Base-by-base conservation (phyloP, 2,113 vertebrate genomes). In the Otus sunia region DNA sequence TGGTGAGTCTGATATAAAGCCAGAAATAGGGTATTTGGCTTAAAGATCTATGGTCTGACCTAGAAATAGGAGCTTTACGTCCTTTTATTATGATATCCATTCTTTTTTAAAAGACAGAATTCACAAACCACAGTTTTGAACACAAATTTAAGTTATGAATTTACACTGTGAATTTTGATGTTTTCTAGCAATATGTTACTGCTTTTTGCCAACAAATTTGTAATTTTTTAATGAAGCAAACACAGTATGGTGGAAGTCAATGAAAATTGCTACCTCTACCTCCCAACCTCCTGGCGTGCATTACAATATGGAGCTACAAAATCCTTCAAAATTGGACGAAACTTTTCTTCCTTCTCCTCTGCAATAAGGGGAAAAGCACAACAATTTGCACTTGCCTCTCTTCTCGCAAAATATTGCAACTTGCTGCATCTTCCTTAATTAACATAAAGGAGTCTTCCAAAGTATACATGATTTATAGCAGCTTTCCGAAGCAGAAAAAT, bases 171-270 rank as follows among this genome's bases (percentile, higher is more conserved):
- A 95, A 96, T 96, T 97, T 95, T 95, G 84, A 94, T 95, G 92
- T 97, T 97, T 97, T 97, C 92, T 91, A 97, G 95, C 94, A 97
- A 97, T 97, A 96, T 97, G 96, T 91, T 95, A 92, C 93, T 94
- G 88, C 91, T 96, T 97, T 97, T 96, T 97, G 94, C 95, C 92
- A 97, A 95, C 80, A 96, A 96, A 96, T 96, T 95, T 95, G 96
- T 94, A 97, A 97, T 97, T 97, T 96, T 96, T 96, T 96, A 97
- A 97, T 96, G 95, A 97, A 94, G 95, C 86, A 96, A 95, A 96
- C 86, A 96, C 94, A 97, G 92, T 96, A 97, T 97, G 96, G 94
- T 95, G 77, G 89, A 91, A 97, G 93, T 95, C 95, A 95, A 88
- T 82, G 94, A 96, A 95, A 96, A 97, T 95, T 95, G 73, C 84